Base-by-base conservation (phyloP, 1,140 invertebrate genomes). In the Euglossa dilemma region DNA sequence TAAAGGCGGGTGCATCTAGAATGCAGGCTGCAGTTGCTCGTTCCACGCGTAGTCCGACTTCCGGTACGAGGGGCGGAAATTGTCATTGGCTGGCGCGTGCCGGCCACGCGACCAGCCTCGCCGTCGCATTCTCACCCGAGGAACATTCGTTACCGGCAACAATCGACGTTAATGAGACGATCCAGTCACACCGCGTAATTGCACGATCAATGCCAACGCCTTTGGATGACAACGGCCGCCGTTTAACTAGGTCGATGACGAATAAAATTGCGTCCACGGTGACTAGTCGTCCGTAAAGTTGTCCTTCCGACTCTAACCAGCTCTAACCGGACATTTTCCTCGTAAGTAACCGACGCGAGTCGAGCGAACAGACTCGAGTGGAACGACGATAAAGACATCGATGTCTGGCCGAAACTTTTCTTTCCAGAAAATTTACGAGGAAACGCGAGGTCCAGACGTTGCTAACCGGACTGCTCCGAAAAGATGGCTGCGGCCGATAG, bases 21-120 rank as follows among this genome's bases (percentile, higher is more conserved):
- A 88, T 88, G 84, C 88, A 84, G 84, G 80, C 73, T 80, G 84
- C 79, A 85, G 79, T 89, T 80, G 71, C 50, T 70, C 43, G 61
- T 67, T 83, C 80, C 69, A 80, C 45, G 69, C 79, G 66, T 70
- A 86, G 80, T 63, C 36, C 73, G 80, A 91, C 85, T 92, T 91
- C 82, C 88, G 88, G 91, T 85, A 87, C 84, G 70, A 83, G 86
- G 83, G 89, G 71, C 91, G 93, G 92, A 93, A 93, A 89, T 92
- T 90, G 91, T 92, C 90, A 87, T 90, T 86, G 86, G 72, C 45
- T 18, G 69, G 71, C 89, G 92, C 92, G 93, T 93, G 93, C 78
- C 91, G 9, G 91, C 86, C 93, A 93, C 93, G 91, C 92, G 93
- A 91, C 90, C 76, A 61, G 28, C 80, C 72, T 76, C 57, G 74